Base-by-base conservation (phyloP, 2,113 vertebrate genomes). In the Bufo gargarizans region DNA sequence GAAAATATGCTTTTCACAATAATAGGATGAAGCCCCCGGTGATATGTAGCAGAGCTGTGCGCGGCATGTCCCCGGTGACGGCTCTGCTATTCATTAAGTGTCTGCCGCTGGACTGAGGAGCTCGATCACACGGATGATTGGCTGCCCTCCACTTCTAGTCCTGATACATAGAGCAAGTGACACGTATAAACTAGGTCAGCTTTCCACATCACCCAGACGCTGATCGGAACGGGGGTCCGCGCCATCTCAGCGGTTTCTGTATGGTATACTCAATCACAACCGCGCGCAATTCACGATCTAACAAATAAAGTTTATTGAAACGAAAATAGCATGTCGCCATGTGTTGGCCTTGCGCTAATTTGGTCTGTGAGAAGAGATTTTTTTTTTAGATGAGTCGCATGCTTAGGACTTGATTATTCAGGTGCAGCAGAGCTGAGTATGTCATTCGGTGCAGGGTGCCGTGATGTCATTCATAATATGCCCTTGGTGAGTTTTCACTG, bases 151-250 rank as follows among this genome's bases (percentile, higher is more conserved):
- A 69, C 47, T 80, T 67, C 85, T 17, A 19, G 20, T 86, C 61
- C 71, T 13, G 61, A 45, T 69, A 79, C 47, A 79, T 65, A 14
- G 53, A 85, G 55, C 59, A 50, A 63, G 9, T 86, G 85, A 69
- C 84, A 85, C 77, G 59, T 79, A 33, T 56, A 86, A 85, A 80
- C 45, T 86, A 79, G 85, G 85, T 86, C 85, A 86, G 74, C 59
- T 16, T 50, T 80, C 50, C 53, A 22, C 17, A 85, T 59, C 84
- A 56, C 69, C 49, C 84, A 59, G 13, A 58, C 53, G n/a, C 19
- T 74, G 71, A 58, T 43, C 83, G 43, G 65, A 33, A 11, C 17
- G 4, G 47, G 59, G 17, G 19, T 4, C 55, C 82, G 47, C 20
- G 82, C 22, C 11, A 10, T 77, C 74, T 6, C 59, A 33, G 13